phyloP scores from a whole-genome alignment of 2,113 vertebrate genomes.

The Sceloporus undulatus region DNA sequence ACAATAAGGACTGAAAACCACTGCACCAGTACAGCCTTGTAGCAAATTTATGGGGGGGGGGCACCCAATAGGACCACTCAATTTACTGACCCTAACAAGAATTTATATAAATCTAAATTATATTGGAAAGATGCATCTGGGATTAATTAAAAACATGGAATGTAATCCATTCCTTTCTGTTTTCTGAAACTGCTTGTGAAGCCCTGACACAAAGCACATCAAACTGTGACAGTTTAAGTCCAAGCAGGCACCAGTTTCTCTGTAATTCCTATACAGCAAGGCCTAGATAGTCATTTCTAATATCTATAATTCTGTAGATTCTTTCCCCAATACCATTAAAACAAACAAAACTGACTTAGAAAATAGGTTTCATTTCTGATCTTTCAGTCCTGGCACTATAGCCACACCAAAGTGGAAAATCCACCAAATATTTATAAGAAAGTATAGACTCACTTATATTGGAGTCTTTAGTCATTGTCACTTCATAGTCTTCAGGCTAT shows the following conservation, averaged over 20 bases:
- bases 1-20: too few species aligned
- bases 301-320: background rate
- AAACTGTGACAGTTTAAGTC: background rate
- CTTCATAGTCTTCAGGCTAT: constrained; percentile 20
- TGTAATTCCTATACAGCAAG: background rate
- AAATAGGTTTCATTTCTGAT: constrained; percentile 15
- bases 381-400: background rate
- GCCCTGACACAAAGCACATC: background rate
- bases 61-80: too few species aligned
- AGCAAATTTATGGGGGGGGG: too few species aligned
- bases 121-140: background rate
- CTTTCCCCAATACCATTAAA: background rate
- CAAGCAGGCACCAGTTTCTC: background rate
- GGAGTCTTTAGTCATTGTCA: constrained; percentile 27
- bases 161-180: background rate
- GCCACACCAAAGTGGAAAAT: constrained; percentile 30
- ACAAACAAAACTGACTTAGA: background rate
- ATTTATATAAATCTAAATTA: too few species aligned
- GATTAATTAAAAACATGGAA: background rate
- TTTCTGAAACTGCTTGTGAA: background rate
- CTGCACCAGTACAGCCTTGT: too few species aligned
- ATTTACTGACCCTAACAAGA: too few species aligned
- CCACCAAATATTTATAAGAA: constrained; percentile 22
- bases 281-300: background rate
- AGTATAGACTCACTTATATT: constrained; percentile 30